Percentiles rank a stretch among this genome's conserved stretches.
Conservation (phyloP, 2,797 vertebrate species). For the Enteromius radiatus region DNA sequence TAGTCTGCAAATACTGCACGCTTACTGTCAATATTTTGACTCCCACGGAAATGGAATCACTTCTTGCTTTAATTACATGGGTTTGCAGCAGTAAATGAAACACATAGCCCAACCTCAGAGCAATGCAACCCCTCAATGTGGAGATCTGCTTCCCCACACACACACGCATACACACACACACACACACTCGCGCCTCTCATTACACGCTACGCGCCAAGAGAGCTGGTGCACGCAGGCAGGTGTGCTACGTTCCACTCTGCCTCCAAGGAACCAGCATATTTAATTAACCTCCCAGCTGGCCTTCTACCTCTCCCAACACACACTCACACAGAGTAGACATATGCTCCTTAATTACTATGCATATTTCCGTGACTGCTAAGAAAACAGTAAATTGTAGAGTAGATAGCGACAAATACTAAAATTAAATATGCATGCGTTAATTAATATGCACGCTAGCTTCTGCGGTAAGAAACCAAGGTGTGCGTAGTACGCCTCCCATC, state of each 20-base stretch:
- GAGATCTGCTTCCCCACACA: slow-evolving; percentile 35
- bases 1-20: slow-evolving; percentile 21
- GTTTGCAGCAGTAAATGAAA: slow-evolving; percentile 25
- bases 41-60: slow-evolving; percentile 1
- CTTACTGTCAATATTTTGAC: slow-evolving; percentile 29
- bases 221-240: slow-evolving; percentile 51
- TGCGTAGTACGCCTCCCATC: background rate
- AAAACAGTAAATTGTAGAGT: slow-evolving; percentile 37
- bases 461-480: slow-evolving; percentile 16
- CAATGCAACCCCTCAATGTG: slow-evolving; percentile 31
- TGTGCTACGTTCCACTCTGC: slow-evolving; percentile 56
- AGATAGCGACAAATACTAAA: slow-evolving; percentile 27
- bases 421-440: slow-evolving; percentile 42
- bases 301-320: slow-evolving; percentile 51
- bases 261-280: slow-evolving; percentile 58
- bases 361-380: slow-evolving; percentile 41
- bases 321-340: slow-evolving; percentile 29
- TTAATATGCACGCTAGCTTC: slow-evolving; percentile 37
- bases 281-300: slow-evolving; percentile 69
- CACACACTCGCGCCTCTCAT: slow-evolving; percentile 30
- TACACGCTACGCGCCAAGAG: slow-evolving; percentile 39
- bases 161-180: slow-evolving; percentile 37
- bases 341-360: slow-evolving; percentile 42
- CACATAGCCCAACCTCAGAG: background rate
- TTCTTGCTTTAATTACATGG: slow-evolving; percentile 34